Evolutionary conservation across 2,797 vertebrate genomes (phyloP).

Genomic region (Cygnus olor): DNA sequence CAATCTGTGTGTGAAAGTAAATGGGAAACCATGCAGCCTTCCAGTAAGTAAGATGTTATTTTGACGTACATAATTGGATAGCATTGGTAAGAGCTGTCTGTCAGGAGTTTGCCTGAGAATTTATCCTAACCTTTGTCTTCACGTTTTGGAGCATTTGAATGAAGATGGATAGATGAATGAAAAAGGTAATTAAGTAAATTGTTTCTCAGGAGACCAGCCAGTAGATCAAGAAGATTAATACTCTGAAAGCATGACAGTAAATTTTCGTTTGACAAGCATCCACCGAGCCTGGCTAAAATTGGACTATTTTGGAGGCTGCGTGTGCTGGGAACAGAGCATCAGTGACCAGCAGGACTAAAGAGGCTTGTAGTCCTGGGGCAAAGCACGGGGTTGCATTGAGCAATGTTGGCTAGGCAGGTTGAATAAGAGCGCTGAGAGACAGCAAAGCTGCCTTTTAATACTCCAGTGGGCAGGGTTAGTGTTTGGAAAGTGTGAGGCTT

Average conservation of each 20-base stretch:
- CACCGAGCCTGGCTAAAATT: background rate
- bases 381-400: fast-evolving
- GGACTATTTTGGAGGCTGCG: background rate
- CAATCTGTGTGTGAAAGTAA: slow-evolving; percentile 98
- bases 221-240: background rate
- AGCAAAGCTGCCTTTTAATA: background rate
- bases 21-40: slow-evolving; percentile 97
- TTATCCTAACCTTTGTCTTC: background rate
- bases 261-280: background rate
- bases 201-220: background rate
- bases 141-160: background rate
- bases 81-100: background rate
- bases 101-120: background rate
- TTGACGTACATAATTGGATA: background rate
- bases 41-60: slow-evolving; percentile 86
- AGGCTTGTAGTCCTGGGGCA: background rate
- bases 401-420: background rate
- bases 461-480: fast-evolving
- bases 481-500: background rate
- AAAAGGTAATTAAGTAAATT: background rate
- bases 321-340: background rate
- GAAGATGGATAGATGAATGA: background rate
- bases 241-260: background rate
- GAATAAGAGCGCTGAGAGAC: background rate
- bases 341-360: background rate